Percentiles rank a stretch among this genome's conserved stretches.
Conservation (phyloP, 2,113 vertebrate genomes). For the Elaphurus davidianus region DNA sequence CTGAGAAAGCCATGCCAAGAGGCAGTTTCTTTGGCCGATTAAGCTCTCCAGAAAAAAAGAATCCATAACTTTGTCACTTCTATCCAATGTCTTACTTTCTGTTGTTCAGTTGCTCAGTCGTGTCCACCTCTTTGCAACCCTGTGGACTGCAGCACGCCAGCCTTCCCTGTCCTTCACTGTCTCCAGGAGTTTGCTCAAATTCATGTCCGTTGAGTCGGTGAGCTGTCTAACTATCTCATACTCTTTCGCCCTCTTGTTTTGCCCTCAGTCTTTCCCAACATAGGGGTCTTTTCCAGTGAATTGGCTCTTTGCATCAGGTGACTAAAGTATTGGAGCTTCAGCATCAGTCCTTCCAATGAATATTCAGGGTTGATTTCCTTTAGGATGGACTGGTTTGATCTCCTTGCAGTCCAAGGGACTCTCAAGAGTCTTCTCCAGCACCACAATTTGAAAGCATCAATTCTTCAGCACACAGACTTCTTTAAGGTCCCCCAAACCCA, state of each 20-base stretch:
- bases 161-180: background rate
- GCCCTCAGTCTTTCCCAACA: background rate
- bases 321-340: background rate
- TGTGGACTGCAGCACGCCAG: background rate
- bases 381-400: background rate
- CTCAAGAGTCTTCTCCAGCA: background rate
- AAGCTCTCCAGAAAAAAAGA: background rate
- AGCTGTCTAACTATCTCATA: background rate
- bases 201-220: fast-evolving
- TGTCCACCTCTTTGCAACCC: background rate
- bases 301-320: background rate
- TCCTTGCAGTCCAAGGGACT: background rate
- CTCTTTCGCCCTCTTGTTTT: background rate
- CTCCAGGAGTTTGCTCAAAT: background rate
- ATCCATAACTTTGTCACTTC: background rate
- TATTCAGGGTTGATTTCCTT: background rate
- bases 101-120: background rate
- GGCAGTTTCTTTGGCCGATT: background rate
- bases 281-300: background rate
- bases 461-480: background rate
- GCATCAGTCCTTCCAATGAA: background rate
- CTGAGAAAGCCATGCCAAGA: background rate
- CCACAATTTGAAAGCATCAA: background rate
- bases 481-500: background rate
- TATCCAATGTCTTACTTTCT: background rate